Evolutionary conservation across 2,797 vertebrate species (phyloP).

Genomic region (Catharus ustulatus): DNA sequence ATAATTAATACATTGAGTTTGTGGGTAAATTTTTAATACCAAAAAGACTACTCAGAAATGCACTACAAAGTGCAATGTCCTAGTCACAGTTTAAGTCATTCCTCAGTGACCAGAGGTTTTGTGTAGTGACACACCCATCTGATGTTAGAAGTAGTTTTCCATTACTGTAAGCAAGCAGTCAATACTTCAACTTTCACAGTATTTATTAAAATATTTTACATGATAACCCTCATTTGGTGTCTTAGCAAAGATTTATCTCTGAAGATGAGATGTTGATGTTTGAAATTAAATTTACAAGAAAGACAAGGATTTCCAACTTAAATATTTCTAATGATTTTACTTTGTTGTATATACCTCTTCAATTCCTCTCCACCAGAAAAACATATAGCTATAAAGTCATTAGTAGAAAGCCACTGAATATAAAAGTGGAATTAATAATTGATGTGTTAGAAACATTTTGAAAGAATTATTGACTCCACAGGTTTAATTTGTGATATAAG

Average conservation of each 20-base stretch:
- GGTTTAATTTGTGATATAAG: neutral
- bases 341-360: neutral
- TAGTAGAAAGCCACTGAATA: neutral
- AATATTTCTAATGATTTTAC: neutral
- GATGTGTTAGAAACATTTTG: neutral
- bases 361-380: neutral
- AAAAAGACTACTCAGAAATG: neutral
- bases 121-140: neutral
- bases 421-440: constrained; percentile 24
- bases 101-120: neutral
- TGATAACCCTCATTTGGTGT: neutral
- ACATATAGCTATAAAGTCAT: neutral
- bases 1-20: neutral
- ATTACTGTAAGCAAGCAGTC: neutral
- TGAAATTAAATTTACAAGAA: neutral
- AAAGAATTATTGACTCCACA: neutral
- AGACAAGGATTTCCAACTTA: neutral
- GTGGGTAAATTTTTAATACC: neutral
- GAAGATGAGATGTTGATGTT: neutral
- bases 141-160: neutral
- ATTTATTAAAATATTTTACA: neutral
- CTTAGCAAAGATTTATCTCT: neutral
- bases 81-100: neutral
- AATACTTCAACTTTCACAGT: neutral
- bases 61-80: neutral